Conservation (phyloP, 2,113 vertebrate species). For the Rhinoptilus africanus region DNA sequence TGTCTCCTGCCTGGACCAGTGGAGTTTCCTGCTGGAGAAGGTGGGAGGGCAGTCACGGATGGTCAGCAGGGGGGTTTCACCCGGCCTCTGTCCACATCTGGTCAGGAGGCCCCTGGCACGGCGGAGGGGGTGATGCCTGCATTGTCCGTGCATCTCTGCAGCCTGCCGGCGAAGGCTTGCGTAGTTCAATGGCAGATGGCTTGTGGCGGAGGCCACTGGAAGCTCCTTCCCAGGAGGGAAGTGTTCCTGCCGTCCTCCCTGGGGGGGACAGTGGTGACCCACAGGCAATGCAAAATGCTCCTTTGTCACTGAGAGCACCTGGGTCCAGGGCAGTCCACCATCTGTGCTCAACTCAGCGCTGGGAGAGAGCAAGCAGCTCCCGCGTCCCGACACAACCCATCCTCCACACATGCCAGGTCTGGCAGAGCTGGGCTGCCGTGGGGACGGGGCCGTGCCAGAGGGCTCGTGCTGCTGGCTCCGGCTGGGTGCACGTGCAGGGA, state of each 20-base stretch:
- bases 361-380: not conserved
- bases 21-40: not conserved
- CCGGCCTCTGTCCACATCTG: not conserved
- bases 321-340: accelerated
- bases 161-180: accelerated
- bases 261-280: not conserved
- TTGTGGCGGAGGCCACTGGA: not conserved
- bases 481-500: accelerated
- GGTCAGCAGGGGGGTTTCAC: not conserved
- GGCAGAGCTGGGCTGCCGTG: accelerated
- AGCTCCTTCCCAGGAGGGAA: not conserved
- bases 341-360: not conserved
- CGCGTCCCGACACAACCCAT: accelerated
- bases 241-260: accelerated
- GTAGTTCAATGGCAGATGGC: not conserved
- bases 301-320: accelerated
- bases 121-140: accelerated
- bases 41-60: not conserved
- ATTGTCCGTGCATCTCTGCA: not conserved
- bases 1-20: not conserved
- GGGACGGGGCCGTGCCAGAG: not conserved
- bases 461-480: accelerated
- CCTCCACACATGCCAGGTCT: accelerated
- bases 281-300: too few relatives aligned
- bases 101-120: accelerated